Evolutionary conservation across 2,888 invertebrate genomes (phyloP), one percentile per base, ranked within the genome.

Genomic region (Diploptera punctata): DNA sequence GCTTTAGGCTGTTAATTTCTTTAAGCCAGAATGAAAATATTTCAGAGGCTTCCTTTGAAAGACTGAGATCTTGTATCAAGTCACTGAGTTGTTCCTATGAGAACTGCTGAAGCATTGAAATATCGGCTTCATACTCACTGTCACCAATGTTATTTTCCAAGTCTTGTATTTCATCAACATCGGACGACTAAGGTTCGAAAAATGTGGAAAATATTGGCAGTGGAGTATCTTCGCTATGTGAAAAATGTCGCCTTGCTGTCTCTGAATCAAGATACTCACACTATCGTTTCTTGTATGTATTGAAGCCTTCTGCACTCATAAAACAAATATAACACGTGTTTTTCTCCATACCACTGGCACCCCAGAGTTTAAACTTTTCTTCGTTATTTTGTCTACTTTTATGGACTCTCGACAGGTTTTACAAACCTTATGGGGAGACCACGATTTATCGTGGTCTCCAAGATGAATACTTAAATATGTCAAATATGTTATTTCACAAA

Each of bases 221-320:
- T n/a, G n/a, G n/a, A n/a, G n/a, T n/a, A n/a, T n/a, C n/a, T 52
- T 62, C 33, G 2, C 19, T 31, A 19, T 62, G 33, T 62, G 62
- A 33, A 0, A 1, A 29, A 62, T 29, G 62, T 31, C 33, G 62
- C 33, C 31, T 62, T 33, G 31, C 61, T 1, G n/a, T n/a, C n/a
- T n/a, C n/a, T n/a, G n/a, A n/a, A n/a, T n/a, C n/a, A n/a, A n/a
- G n/a, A n/a, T n/a, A n/a, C n/a, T n/a, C n/a, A n/a, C n/a, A n/a
- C n/a, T n/a, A n/a, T n/a, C n/a, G n/a, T n/a, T n/a, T n/a, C n/a
- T n/a, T n/a, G n/a, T n/a, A n/a, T n/a, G 10, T 9, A 10, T 10
- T 21, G 16, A 52, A 10, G 21, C 9, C 18, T 52, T 52, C 18
- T 38, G 13, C 38, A 38, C 38, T 38, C 38, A 38, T 13, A 38